phyloP scores from a whole-genome alignment of 2,797 vertebrate species.

The Halcyon chelicuti region DNA sequence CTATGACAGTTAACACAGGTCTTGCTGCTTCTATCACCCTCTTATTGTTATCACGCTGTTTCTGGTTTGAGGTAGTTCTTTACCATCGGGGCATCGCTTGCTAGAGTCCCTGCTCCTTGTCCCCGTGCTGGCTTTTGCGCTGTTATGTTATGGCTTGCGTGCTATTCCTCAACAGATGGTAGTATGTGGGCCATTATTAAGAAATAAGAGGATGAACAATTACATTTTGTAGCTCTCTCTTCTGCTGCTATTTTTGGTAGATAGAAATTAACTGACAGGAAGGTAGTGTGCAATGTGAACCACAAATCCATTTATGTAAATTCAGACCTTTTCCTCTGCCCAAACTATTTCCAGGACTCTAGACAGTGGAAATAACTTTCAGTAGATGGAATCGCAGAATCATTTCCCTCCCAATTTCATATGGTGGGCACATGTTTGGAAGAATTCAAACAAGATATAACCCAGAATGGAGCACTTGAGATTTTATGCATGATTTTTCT shows the following conservation, averaged over 20 bases:
- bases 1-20: not conserved
- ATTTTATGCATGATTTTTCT: not conserved
- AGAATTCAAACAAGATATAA: not conserved
- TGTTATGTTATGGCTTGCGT: not conserved
- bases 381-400: not conserved
- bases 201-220: constrained; percentile 8
- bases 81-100: not conserved
- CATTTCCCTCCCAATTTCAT: not conserved
- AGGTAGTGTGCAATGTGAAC: not conserved
- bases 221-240: not conserved
- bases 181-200: not conserved
- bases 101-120: not conserved
- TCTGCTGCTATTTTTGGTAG: not conserved
- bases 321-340: constrained; percentile 53
- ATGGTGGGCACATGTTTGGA: not conserved
- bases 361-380: not conserved
- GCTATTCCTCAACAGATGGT: not conserved
- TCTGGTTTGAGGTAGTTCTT: not conserved
- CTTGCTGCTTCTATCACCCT: not conserved
- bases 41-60: not conserved
- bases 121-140: not conserved
- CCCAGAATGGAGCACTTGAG: not conserved
- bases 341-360: constrained; percentile 22
- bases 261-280: constrained; percentile 20
- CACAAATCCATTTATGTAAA: constrained; percentile 50